These are phyloP conservation scores for Cyclura pinguis DNA, from an alignment of 2,797 vertebrate species.

Conservation along the genomic window DNA sequence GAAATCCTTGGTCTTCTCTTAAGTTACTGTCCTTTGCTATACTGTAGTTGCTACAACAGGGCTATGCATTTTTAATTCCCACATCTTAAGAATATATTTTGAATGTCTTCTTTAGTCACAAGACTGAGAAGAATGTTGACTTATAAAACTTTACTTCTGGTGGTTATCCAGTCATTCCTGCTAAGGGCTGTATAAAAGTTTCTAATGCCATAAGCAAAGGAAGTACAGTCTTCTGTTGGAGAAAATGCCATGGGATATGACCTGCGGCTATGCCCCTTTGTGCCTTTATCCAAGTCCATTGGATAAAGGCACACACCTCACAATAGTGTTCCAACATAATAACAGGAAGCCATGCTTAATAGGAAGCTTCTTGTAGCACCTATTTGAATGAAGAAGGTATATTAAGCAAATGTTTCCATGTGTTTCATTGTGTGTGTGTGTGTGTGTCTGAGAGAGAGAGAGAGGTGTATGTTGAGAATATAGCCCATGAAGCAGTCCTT, in stretches of 20 bases:
- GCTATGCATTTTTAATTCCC: conserved; percentile 7
- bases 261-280: not conserved
- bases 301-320: not conserved
- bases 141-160: not conserved
- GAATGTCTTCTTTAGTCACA: not conserved
- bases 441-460: not conserved
- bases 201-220: not conserved
- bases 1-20: conserved; percentile 6
- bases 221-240: not conserved
- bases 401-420: not conserved
- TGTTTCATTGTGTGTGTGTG: not conserved
- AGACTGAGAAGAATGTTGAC: not conserved
- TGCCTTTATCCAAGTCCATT: not conserved
- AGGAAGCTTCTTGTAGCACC: not conserved
- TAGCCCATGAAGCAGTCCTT: not conserved
- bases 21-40: not conserved
- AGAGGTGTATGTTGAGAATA: not conserved
- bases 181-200: not conserved
- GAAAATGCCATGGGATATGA: not conserved
- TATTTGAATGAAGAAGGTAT: not conserved
- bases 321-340: not conserved
- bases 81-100: conserved; percentile 5
- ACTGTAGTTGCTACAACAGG: not conserved
- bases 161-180: not conserved
- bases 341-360: not conserved